phyloP scores from a whole-genome alignment of 1,140 invertebrate genomes.

The Conus ventricosus region DNA sequence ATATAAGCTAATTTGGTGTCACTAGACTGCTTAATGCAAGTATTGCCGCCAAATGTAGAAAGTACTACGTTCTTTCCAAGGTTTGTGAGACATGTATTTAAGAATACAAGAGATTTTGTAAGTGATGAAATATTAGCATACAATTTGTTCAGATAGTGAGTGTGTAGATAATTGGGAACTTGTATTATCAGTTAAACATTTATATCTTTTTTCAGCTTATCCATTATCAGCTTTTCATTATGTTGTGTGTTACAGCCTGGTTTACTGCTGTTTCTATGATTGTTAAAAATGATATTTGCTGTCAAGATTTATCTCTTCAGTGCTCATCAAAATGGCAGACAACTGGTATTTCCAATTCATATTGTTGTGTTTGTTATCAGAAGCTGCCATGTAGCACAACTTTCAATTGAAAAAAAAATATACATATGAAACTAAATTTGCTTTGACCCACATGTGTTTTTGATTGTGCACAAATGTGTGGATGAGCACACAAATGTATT shows the following conservation, averaged over 20 bases:
- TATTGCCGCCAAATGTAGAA: too few relatives aligned
- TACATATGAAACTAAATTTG: background rate
- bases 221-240: background rate
- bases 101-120: too few relatives aligned
- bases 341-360: background rate
- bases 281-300: background rate
- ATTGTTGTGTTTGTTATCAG: background rate
- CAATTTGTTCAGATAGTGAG: too few relatives aligned
- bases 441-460: background rate
- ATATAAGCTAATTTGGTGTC: too few relatives aligned
- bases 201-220: background rate
- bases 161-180: too few relatives aligned
- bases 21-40: too few relatives aligned
- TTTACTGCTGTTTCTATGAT: background rate
- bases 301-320: background rate
- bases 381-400: background rate
- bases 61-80: too few relatives aligned
- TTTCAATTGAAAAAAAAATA: background rate
- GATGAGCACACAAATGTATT: background rate
- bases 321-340: constrained; percentile 2
- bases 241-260: background rate
- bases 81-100: too few relatives aligned
- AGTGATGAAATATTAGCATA: too few relatives aligned
- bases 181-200: background rate
- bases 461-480: background rate